Base-by-base conservation (phyloP, 1,140 invertebrate genomes). In the Carcinoscorpius rotundicauda region DNA sequence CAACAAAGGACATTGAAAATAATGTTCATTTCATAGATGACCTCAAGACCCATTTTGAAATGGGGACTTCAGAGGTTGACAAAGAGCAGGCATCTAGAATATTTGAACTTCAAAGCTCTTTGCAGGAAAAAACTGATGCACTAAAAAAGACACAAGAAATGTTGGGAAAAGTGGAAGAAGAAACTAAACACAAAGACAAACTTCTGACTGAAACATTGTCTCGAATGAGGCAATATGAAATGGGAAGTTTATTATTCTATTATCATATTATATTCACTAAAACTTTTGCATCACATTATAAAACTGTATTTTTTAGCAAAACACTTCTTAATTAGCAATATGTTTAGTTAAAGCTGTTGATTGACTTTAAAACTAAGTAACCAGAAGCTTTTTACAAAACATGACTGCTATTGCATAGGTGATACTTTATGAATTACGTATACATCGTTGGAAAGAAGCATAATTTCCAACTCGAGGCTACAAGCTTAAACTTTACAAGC, bases 1-100 rank as follows among this genome's bases (percentile, higher is more conserved):
- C 87, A n/a, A 83, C 84, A 4, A 76, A 79, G 64, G 85, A 89
- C 75, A 83, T 91, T 69, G 80, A 84, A 55, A 78, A 82, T 60
- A 82, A 80, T 72, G 78, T 83, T 4, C 73, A 75, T 49, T 55
- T 85, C 3, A 79, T 87, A 50, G 80, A 84, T 64, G 79, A 82
- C 69, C 72, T 86, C 5, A 82, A 69, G 53, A 65, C 66, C 58
- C 73, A 81, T 70, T 68, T 74, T 52, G 76, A 74, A 70, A 76
- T 67, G 70, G 68, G 72, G 72, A 68, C 72, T 49, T 73, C 73
- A 69, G 64, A 71, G 52, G 65, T 49, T 8, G 68, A 8, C 49
- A 49, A 50, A 29, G 48, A 4, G 5, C 6, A 50, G 29, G 29
- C 8, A 48, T 51, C 49, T 55, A 4, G 61, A 61, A n/a, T 59